phyloP scores from a whole-genome alignment of 2,888 invertebrate species.

The Gari tellinella region DNA sequence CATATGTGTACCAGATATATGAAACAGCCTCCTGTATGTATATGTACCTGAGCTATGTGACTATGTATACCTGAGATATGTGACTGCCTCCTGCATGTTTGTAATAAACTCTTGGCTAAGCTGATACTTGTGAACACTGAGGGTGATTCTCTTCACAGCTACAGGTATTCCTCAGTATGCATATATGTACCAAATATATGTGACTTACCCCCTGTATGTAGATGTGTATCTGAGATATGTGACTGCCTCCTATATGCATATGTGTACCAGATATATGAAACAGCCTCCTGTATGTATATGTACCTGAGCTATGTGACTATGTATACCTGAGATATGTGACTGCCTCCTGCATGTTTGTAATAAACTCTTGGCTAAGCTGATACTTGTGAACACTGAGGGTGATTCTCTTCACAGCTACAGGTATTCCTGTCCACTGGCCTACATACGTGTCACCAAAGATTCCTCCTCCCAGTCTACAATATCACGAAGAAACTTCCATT shows the following conservation, averaged over 20 bases:
- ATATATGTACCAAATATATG: too few relatives aligned
- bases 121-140: slow-evolving; percentile 79
- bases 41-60: too few relatives aligned
- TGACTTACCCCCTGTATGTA: too few relatives aligned
- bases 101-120: slow-evolving; percentile 70
- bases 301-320: slow-evolving; percentile 80
- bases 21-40: too few relatives aligned
- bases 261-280: too few relatives aligned
- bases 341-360: slow-evolving; percentile 75
- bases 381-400: slow-evolving; percentile 79
- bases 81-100: slow-evolving; percentile 76
- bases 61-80: slow-evolving; percentile 74
- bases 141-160: slow-evolving; percentile 80
- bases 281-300: too few relatives aligned
- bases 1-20: too few relatives aligned
- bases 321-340: slow-evolving; percentile 77
- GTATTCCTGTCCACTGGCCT: slow-evolving; percentile 76
- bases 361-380: slow-evolving; percentile 72
- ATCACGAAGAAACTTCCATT: neutral
- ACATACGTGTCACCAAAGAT: slow-evolving; percentile 82
- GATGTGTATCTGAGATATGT: slow-evolving; percentile 74
- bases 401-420: slow-evolving; percentile 80
- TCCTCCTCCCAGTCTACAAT: slow-evolving; percentile 80
- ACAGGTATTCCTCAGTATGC: slow-evolving; percentile 77
- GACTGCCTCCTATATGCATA: slow-evolving; percentile 77